Conservation (phyloP, 2,113 vertebrate species). For the Microtus pennsylvanicus region DNA sequence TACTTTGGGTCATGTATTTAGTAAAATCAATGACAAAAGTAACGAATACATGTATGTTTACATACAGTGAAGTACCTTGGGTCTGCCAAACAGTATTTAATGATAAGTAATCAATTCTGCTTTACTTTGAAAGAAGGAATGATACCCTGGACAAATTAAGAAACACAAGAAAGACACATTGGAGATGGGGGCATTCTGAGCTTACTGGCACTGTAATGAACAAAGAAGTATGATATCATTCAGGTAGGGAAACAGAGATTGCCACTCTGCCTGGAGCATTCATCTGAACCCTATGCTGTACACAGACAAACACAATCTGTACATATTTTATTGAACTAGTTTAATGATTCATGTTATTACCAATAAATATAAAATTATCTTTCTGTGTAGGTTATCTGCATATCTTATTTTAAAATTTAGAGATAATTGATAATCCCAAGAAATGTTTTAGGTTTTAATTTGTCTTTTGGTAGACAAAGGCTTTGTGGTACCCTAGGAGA, state of each 20-base stretch:
- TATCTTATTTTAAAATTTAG: background rate
- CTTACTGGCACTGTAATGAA: background rate
- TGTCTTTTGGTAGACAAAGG: background rate
- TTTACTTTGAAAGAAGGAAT: background rate
- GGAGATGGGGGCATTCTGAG: background rate
- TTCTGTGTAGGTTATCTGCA: background rate
- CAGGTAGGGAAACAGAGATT: background rate
- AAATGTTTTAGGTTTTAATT: background rate
- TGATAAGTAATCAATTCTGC: background rate
- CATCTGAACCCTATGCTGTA: background rate
- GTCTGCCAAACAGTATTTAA: conserved; percentile 8
- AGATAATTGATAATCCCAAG: background rate
- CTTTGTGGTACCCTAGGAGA: background rate
- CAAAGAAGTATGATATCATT: background rate
- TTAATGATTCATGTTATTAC: background rate
- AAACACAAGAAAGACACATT: background rate
- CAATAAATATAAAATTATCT: background rate
- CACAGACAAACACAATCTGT: background rate
- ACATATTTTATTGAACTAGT: background rate
- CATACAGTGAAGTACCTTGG: background rate
- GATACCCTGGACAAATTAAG: background rate
- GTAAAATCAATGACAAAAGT: background rate
- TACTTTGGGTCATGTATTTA: background rate
- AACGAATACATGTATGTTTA: background rate
- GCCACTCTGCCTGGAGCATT: background rate